Percentiles rank a stretch among this genome's conserved stretches.
These are phyloP conservation scores for Drosophila mulleri DNA, from an alignment of 2,888 invertebrate genomes.

Conservation along the genomic window DNA sequence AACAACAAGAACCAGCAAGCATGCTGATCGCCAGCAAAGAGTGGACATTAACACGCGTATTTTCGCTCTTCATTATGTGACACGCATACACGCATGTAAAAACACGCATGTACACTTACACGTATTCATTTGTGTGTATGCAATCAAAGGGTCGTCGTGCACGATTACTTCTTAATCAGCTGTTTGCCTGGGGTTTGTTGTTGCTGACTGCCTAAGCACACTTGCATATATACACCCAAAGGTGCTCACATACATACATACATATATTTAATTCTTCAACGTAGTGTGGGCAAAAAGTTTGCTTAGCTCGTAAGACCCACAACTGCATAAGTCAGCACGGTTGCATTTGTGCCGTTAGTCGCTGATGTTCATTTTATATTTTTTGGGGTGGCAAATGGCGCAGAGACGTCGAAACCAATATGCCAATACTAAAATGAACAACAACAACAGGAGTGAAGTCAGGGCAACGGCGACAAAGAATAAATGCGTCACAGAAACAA, in stretches of 20 bases:
- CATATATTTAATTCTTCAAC: background rate
- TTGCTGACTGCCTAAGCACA: slow-evolving; percentile 21
- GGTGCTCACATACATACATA: background rate
- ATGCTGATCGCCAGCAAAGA: slow-evolving; percentile 43
- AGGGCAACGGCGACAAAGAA: slow-evolving; percentile 29
- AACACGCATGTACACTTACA: background rate
- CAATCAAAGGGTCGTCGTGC: slow-evolving; percentile 6
- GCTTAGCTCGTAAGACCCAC: slow-evolving; percentile 5
- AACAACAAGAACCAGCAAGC: slow-evolving; percentile 19
- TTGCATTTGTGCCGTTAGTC: slow-evolving; percentile 18
- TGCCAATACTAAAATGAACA: slow-evolving; percentile 12
- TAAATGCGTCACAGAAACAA: slow-evolving; percentile 43
- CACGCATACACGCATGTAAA: slow-evolving; percentile 5
- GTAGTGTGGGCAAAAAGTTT: slow-evolving; percentile 19
- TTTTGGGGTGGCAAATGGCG: slow-evolving; percentile 48
- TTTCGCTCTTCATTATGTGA: slow-evolving; percentile 21
- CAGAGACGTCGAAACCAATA: slow-evolving; percentile 43
- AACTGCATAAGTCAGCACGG: slow-evolving; percentile 38
- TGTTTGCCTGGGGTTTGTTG: slow-evolving; percentile 46
- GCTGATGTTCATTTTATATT: slow-evolving; percentile 11
- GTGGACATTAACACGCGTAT: slow-evolving; percentile 37
- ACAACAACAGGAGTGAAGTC: slow-evolving; percentile 11
- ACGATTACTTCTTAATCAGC: slow-evolving; percentile 51
- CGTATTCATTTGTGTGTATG: background rate
- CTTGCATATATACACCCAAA: background rate